Conservation (phyloP, 2,797 vertebrate genomes). For the Clarias pachynema region DNA sequence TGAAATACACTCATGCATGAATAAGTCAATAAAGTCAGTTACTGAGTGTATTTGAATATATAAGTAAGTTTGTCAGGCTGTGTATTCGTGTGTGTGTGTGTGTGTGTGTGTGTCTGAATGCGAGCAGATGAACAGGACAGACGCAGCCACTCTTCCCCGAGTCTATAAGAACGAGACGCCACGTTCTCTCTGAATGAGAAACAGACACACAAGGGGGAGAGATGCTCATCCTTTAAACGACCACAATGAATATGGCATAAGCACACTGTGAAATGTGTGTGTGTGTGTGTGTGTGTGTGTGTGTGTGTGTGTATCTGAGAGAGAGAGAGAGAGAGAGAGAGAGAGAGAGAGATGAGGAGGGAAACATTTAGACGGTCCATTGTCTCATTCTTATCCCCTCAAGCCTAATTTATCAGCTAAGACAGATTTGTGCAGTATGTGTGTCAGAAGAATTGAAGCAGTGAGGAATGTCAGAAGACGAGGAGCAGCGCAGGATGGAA, state of each 20-base stretch:
- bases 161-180: constrained; percentile 71
- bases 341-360: constrained; percentile 12
- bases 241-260: constrained; percentile 57
- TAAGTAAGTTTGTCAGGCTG: constrained; percentile 16
- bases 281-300: constrained; percentile 30
- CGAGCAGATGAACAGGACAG: constrained; percentile 53
- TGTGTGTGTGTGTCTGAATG: constrained; percentile 30
- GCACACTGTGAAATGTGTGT: not conserved
- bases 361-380: constrained; percentile 36
- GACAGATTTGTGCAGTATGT: constrained; percentile 44
- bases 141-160: constrained; percentile 46
- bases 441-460: constrained; percentile 44
- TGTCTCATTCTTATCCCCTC: constrained; percentile 27
- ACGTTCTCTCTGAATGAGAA: constrained; percentile 75
- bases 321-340: not conserved
- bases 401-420: constrained; percentile 46
- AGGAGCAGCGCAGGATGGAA: constrained; percentile 62
- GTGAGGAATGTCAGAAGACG: constrained; percentile 36
- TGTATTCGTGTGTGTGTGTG: not conserved
- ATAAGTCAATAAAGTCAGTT: constrained; percentile 72
- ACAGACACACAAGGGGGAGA: constrained; percentile 60
- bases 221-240: constrained; percentile 52
- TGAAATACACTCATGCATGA: constrained; percentile 76
- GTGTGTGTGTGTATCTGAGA: constrained; percentile 11
- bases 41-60: constrained; percentile 43